phyloP scores from a whole-genome alignment of 2,797 vertebrate genomes.

The Podarcis siculus region DNA sequence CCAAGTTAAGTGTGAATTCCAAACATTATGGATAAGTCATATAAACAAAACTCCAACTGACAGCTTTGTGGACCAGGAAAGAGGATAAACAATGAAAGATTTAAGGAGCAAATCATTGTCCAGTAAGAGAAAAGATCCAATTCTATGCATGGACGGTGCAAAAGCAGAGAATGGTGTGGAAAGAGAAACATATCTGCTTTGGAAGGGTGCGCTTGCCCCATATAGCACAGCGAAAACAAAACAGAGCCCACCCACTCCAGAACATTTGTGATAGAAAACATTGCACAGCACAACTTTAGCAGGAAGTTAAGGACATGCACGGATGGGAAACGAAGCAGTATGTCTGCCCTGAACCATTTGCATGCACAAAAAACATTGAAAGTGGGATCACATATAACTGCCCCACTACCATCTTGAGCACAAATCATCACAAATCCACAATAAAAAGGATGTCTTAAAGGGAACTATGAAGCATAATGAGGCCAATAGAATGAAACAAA shows the following conservation, averaged over 20 bases:
- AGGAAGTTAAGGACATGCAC: no score
- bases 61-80: accelerated
- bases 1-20: not conserved
- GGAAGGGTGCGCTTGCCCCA: not conserved
- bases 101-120: not conserved
- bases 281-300: no score
- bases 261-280: no score
- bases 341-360: no score
- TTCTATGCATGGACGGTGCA: not conserved
- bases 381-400: no score
- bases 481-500: not conserved
- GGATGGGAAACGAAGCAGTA: no score
- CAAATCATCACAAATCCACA: no score
- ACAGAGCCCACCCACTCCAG: no score
- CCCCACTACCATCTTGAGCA: no score
- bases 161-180: no score
- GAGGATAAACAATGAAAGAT: not conserved
- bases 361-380: no score
- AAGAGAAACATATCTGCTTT: not conserved
- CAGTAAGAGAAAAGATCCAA: slow-evolving; percentile 8
- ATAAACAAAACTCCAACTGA: not conserved
- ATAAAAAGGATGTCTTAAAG: not conserved
- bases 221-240: no score
- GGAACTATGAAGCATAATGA: not conserved
- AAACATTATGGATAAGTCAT: not conserved